Conservation (phyloP, 2,888 invertebrate genomes). For the Sarcophaga variegata region DNA sequence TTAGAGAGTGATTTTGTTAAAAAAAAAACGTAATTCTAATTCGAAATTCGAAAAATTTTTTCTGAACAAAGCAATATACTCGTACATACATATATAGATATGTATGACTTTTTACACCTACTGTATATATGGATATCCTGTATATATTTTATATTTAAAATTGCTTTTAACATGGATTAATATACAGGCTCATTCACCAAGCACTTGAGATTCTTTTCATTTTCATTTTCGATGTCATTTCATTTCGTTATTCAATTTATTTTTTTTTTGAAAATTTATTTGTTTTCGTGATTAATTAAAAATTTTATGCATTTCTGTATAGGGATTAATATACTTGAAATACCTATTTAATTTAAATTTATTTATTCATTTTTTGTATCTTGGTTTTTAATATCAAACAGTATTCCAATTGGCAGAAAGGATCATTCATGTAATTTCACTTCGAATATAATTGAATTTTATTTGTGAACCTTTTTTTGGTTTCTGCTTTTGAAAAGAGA, state of each 20-base stretch:
- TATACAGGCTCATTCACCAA: background rate
- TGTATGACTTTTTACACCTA: too few species aligned
- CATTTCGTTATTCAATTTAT: background rate
- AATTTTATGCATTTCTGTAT: slow-evolving; percentile 60
- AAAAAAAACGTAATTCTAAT: too few species aligned
- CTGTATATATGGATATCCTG: background rate
- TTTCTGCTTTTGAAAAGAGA: background rate
- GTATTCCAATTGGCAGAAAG: slow-evolving; percentile 37
- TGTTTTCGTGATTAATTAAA: slow-evolving; percentile 61
- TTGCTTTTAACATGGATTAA: too few species aligned
- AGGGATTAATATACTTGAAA: slow-evolving; percentile 63
- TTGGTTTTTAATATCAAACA: slow-evolving; percentile 36
- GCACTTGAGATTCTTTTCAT: background rate
- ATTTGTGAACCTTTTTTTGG: background rate
- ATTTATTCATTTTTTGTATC: slow-evolving; percentile 33
- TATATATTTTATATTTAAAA: background rate
- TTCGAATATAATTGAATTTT: background rate
- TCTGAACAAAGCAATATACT: too few species aligned
- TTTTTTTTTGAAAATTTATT: background rate
- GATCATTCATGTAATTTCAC: too few species aligned
- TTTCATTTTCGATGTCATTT: background rate
- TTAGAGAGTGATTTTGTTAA: too few species aligned
- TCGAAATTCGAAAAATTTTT: too few species aligned
- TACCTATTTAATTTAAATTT: slow-evolving; percentile 41
- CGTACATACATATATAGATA: too few species aligned